A percentile compares a stretch with the other conserved stretches of the same genome.
Evolutionary conservation across 2,888 invertebrate genomes (phyloP).

Genomic region (Melieria crassipennis): DNA sequence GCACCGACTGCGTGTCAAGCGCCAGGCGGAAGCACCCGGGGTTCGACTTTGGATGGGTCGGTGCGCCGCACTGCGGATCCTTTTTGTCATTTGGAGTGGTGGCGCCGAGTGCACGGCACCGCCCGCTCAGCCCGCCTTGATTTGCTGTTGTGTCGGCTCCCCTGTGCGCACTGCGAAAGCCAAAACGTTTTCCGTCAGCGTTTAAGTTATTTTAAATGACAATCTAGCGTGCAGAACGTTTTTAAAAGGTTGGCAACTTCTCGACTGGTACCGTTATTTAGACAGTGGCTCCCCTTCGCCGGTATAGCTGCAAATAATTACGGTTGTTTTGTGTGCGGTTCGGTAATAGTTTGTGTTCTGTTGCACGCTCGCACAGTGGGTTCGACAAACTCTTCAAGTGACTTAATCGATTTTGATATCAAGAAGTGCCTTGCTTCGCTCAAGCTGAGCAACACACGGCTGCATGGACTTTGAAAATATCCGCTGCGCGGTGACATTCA

Average conservation of each 20-base stretch:
- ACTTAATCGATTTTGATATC: constrained; percentile 51
- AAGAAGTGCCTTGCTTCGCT: background rate
- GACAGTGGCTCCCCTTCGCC: background rate
- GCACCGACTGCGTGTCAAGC: background rate
- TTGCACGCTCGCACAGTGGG: constrained; percentile 28
- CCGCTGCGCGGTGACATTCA: no score
- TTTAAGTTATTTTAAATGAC: constrained; percentile 62
- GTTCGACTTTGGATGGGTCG: no score
- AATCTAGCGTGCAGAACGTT: constrained; percentile 59
- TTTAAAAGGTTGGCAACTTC: constrained; percentile 43
- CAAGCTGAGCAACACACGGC: no score
- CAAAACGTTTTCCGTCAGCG: constrained; percentile 44
- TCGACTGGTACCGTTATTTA: constrained; percentile 27
- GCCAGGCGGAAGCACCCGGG: background rate
- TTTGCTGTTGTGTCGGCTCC: no score
- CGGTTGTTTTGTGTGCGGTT: no score
- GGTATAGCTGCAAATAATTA: constrained; percentile 1
- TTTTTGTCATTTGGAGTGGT: background rate
- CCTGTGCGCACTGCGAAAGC: background rate
- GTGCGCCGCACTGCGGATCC: no score
- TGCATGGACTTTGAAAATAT: no score
- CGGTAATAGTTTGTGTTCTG: no score
- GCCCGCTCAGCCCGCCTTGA: background rate
- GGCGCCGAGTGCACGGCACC: background rate
- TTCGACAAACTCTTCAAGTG: constrained; percentile 56